Percentiles rank a stretch among this genome's conserved stretches.
Evolutionary conservation across 1,140 invertebrate genomes (phyloP).

Genomic region (Laupala kohalensis): DNA sequence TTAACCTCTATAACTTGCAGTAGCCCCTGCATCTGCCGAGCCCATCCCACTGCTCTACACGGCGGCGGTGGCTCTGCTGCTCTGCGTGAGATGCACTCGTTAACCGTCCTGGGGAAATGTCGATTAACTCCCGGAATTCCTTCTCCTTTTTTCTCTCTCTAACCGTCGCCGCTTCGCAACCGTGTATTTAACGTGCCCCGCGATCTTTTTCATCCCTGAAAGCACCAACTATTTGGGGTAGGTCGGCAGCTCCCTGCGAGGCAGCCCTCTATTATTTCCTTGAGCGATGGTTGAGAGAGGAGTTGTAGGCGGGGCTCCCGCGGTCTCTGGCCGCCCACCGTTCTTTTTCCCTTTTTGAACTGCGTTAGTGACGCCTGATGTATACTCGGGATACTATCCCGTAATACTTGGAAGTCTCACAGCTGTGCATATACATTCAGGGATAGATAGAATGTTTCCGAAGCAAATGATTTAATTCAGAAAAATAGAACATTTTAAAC

Average conservation of each 20-base stretch:
- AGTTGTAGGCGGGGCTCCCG: background rate
- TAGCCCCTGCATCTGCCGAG: no score
- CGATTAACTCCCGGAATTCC: background rate
- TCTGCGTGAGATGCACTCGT: background rate
- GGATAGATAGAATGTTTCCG: no score
- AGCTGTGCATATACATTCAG: no score
- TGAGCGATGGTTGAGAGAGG: background rate
- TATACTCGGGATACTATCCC: no score
- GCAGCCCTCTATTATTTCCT: background rate
- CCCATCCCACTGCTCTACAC: background rate
- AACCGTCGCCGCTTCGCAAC: background rate
- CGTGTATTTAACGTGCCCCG: background rate
- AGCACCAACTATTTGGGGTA: background rate
- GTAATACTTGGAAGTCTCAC: no score
- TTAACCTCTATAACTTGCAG: no score
- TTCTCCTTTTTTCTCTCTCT: no score
- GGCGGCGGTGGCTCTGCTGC: background rate
- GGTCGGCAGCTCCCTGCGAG: background rate
- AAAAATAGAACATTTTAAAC: no score
- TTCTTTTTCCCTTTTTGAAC: no score
- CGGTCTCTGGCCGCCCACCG: background rate
- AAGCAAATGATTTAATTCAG: no score
- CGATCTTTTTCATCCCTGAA: background rate
- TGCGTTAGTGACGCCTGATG: no score
- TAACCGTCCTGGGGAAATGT: background rate